phyloP scores from a whole-genome alignment of 1,140 invertebrate species.

The Diachasma alloeum region DNA sequence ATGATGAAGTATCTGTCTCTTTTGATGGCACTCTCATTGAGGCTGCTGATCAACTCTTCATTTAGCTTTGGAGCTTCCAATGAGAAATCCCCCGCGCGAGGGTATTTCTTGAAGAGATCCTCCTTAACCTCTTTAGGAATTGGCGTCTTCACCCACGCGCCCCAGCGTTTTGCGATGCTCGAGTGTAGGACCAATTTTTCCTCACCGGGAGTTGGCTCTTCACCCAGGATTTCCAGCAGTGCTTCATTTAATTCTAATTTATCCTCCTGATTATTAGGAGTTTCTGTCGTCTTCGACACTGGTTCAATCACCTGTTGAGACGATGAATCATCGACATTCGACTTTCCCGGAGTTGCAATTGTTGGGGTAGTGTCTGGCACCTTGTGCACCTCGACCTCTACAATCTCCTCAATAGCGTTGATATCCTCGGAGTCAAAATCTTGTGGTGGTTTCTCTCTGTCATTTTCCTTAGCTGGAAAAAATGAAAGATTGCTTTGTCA shows the following conservation, averaged over 20 bases:
- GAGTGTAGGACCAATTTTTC: neutral
- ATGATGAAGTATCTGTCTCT: constrained; percentile 24
- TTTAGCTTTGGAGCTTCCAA: constrained; percentile 24
- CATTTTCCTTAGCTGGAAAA: neutral
- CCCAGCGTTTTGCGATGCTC: constrained; percentile 18
- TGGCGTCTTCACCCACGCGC: neutral
- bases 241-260: too few species aligned
- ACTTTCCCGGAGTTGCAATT: too few species aligned
- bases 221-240: neutral
- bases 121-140: constrained; percentile 3
- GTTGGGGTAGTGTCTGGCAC: too few species aligned
- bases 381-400: too few species aligned
- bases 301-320: too few species aligned
- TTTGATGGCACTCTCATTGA: constrained; percentile 18
- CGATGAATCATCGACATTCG: neutral
- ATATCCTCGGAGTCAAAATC: too few species aligned
- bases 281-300: neutral
- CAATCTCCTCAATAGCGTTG: too few species aligned
- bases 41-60: constrained; percentile 4
- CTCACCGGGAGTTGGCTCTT: neutral
- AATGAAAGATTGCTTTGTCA: too few species aligned
- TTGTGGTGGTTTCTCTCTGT: neutral
- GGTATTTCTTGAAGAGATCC: constrained; percentile 20
- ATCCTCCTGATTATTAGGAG: neutral
- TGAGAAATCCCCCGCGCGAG: constrained; percentile 16